Evolutionary conservation across 2,113 vertebrate species (phyloP).

Genomic region (Bagarius yarrelli): DNA sequence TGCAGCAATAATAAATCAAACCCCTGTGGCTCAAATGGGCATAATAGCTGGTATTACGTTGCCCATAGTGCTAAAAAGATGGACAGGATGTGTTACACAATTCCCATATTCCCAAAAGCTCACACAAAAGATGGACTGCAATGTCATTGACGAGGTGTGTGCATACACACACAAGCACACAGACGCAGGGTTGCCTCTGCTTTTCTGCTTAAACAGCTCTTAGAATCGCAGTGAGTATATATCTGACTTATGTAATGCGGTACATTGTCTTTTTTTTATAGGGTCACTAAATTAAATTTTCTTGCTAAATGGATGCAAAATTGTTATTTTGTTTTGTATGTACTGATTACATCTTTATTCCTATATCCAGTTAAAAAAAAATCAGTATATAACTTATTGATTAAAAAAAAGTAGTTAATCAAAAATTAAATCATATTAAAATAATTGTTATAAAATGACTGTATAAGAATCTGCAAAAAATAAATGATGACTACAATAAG

Average conservation of each 20-base stretch:
- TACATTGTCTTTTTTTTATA: not conserved
- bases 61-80: conserved; percentile 54
- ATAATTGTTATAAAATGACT: no score
- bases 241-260: not conserved
- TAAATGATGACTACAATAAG: not conserved
- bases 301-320: not conserved
- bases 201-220: not conserved
- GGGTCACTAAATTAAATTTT: not conserved
- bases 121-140: conserved; percentile 40
- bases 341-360: not conserved
- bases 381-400: not conserved
- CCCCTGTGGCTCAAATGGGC: not conserved
- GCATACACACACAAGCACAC: not conserved
- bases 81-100: not conserved
- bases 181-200: not conserved
- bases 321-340: not conserved
- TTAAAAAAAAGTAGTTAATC: no score
- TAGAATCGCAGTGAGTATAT: conserved; percentile 39
- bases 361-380: not conserved
- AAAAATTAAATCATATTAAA: no score
- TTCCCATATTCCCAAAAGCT: conserved; percentile 33
- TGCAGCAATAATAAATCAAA: conserved; percentile 8
- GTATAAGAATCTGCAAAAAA: not conserved
- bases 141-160: conserved; percentile 19
- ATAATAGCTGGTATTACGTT: conserved; percentile 13